These are phyloP conservation scores for Chelonia mydas DNA, from an alignment of 2,797 vertebrate genomes.

Conservation along the genomic window DNA sequence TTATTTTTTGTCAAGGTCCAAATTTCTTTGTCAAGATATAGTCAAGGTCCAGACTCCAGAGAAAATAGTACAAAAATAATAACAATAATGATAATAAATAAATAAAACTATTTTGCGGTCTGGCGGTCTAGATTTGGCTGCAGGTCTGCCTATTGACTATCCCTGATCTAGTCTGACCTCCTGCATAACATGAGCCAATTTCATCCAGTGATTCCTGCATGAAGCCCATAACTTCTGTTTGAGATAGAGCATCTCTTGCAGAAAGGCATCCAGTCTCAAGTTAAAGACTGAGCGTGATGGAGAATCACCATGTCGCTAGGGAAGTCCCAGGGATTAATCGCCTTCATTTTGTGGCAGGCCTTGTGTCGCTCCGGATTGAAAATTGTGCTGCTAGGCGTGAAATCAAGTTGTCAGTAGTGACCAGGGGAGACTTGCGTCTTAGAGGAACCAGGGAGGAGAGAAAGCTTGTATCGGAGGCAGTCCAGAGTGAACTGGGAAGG, in stretches of 20 bases:
- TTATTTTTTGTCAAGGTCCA: no score
- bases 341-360: not conserved
- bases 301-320: not conserved
- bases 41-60: no score
- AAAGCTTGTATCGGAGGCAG: not conserved
- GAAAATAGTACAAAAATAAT: no score
- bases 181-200: not conserved
- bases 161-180: not conserved
- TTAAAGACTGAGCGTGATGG: accelerated
- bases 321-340: not conserved
- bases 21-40: no score
- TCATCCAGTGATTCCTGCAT: not conserved
- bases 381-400: not conserved
- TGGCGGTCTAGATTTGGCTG: no score
- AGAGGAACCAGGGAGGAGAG: not conserved
- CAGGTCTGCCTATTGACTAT: no score
- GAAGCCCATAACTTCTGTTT: not conserved
- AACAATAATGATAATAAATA: no score
- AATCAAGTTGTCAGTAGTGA: not conserved
- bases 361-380: not conserved
- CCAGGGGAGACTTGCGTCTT: not conserved
- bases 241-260: not conserved
- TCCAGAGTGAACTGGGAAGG: not conserved
- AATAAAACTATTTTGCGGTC: no score
- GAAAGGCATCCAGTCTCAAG: not conserved